Evolutionary conservation across 1,140 invertebrate species (phyloP), one percentile per base, ranked within the genome.

Genomic region (Drosophila gunungcola): DNA sequence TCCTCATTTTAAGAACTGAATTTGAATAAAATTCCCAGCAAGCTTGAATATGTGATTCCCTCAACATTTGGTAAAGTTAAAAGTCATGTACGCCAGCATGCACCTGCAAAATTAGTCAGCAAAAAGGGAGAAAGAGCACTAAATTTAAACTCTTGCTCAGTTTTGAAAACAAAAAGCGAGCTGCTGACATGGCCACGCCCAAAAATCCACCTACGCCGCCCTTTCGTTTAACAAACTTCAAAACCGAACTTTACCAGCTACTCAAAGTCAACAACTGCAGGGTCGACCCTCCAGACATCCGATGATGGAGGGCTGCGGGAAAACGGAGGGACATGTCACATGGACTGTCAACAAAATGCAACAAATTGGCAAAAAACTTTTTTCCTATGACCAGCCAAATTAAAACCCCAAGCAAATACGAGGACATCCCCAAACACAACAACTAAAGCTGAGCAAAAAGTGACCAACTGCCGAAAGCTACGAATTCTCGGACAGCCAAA

Each of bases 311-410:
- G 54, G 46, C 13, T 52, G 34, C 49, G 60, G 73, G 61, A 60
- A 55, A 54, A 60, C 64, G 63, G 45, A 38, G 49, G 52, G 21
- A 9, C 45, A 78, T 83, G 80, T 83, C 80, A 83, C 79, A 77
- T 79, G 80, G 81, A 83, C 78, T 83, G 80, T 83, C 80, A 83
- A 83, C 80, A 83, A 83, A 83, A 83, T 83, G 80, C 80, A 83
- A 83, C 80, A 83, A 83, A 82, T 82, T 82, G 80, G 74, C 80
- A 82, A 83, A 82, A 83, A 83, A 83, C 60, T 83, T 83, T 82
- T 83, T 83, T 65, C 74, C 60, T 78, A 83, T 78, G 80, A 83
- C 60, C 77, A 83, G 80, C 80, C 78, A 83, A 83, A 83, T 82
- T 82, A 75, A 65, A 83, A 70, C 46, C 80, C 79, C 78, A 80